Evolutionary conservation across 2,888 invertebrate genomes (phyloP).

Genomic region (Conistra vaccinii): DNA sequence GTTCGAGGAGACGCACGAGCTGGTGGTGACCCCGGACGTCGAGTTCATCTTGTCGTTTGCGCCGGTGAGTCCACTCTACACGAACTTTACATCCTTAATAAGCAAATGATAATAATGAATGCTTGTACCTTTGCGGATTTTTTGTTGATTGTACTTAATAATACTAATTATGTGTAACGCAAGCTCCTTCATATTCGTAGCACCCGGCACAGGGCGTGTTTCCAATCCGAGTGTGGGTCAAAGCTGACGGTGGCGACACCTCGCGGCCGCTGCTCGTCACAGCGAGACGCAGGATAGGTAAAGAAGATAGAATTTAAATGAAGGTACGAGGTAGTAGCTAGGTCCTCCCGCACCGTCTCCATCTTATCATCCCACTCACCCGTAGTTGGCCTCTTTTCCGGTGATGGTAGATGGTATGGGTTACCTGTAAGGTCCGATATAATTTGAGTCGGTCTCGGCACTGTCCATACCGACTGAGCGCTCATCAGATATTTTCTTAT

Average conservation of each 20-base stretch:
- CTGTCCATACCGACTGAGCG: no score
- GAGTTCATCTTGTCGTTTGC: slow-evolving; percentile 84
- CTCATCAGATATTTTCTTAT: no score
- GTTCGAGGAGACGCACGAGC: slow-evolving; percentile 76
- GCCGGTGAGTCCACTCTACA: slow-evolving; percentile 75
- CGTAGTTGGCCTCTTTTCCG: not conserved
- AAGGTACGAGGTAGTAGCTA: not conserved
- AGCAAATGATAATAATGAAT: not conserved
- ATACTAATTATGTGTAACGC: not conserved
- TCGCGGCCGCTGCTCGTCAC: slow-evolving; percentile 83
- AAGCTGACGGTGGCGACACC: slow-evolving; percentile 77
- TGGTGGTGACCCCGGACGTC: slow-evolving; percentile 75
- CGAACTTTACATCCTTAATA: not conserved
- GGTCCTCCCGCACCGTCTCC: not conserved
- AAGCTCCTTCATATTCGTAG: slow-evolving; percentile 16
- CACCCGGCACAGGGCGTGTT: slow-evolving; percentile 67
- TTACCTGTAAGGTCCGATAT: not conserved
- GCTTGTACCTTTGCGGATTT: not conserved
- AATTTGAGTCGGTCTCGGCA: no score
- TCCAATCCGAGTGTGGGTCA: slow-evolving; percentile 78
- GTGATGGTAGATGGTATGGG: not conserved
- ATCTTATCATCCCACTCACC: not conserved
- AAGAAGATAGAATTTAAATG: not conserved
- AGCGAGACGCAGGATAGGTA: slow-evolving; percentile 81
- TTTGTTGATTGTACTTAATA: not conserved